Evolutionary conservation across 2,113 vertebrate genomes (phyloP), one percentile per base, ranked within the genome.

Genomic region (Rhinoderma darwinii): DNA sequence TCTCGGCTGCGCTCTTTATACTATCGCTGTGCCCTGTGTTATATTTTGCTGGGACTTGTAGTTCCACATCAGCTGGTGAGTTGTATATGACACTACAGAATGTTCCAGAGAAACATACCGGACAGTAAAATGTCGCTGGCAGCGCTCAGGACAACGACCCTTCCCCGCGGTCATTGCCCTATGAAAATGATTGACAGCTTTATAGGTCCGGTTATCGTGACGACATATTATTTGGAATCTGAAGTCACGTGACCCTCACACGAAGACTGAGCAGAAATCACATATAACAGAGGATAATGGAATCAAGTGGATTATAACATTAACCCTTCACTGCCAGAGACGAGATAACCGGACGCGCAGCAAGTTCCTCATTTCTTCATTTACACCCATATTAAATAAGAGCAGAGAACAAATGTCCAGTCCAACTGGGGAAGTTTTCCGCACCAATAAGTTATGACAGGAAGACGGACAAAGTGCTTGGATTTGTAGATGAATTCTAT

Each of bases 371-470:
- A 27, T 27, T 59, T 37, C 54, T 61, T 61, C 78, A 59, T 82
- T 59, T 27, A 50, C 37, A 37, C 30, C 78, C 86, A 22, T 82
- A 20, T 82, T 82, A 82, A 87, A 82, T 61, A 73, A 6, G n/a
- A 25, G 20, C 30, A 15, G 22, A 82, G 68, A 30, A 43, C 61
- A 15, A 41, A 9, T 39, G 66, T 82, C 77, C 77, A 59, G 32
- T 50, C 32, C 22, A 44, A 39, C 30, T 4, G 2, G 50, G 27
- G 39, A 17, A 50, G 35, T 82, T 54, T 74, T 47, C 50, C 50
- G 32, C 66, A 27, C 77, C 39, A 97, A 97, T 97, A 97, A 97
- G 95, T 98, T 97, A 97, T 95, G 94, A 94, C 92, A 91, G 88
- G 88, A 90, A 92, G 89, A 89, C 3, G 90, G 89, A 89, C 86